A percentile compares a stretch with the other conserved stretches of the same genome.
Evolutionary conservation across 2,113 vertebrate genomes (phyloP).

Genomic region (human (Homo sapiens)): GRCh38 chr19:50521001-50521500

Average conservation of each 20-base stretch:
- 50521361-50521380: background rate
- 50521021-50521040: accelerated
- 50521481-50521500: no score
- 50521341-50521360: background rate
- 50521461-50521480: no score
- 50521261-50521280: background rate
- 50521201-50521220: accelerated
- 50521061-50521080: background rate
- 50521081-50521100: no score
- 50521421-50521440: no score
- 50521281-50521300: accelerated
- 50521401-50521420: background rate
- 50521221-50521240: accelerated
- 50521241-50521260: accelerated
- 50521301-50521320: background rate
- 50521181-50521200: accelerated
- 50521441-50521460: no score
- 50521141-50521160: accelerated
- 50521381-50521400: background rate
- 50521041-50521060: no score
- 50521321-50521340: background rate
- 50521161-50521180: accelerated
- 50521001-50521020: accelerated
- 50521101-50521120: background rate
- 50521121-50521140: background rate